These are phyloP conservation scores for Pteronotus mesoamericanus DNA, from an alignment of 2,797 vertebrate genomes.

Conservation along the genomic window DNA sequence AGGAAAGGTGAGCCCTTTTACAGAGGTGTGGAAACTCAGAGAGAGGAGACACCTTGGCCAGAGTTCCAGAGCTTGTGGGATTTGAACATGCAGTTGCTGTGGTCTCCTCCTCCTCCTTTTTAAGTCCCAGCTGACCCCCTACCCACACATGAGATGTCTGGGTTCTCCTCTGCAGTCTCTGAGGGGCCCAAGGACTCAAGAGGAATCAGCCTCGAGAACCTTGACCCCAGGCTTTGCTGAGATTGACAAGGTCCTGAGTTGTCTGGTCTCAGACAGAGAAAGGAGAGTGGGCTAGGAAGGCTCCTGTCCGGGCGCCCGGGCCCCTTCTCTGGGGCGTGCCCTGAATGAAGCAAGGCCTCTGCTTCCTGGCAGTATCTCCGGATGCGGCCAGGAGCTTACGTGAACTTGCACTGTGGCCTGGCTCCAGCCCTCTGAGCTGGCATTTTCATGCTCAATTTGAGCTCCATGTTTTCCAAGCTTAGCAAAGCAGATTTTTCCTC, in stretches of 20 bases:
- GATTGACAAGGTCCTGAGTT: not conserved
- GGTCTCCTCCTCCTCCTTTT: not conserved
- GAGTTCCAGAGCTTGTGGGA: not conserved
- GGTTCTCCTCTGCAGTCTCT: not conserved
- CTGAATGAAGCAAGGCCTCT: not conserved
- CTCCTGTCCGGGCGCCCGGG: too few relatives aligned
- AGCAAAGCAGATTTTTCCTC: slow-evolving; percentile 57
- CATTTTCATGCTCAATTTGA: slow-evolving; percentile 39
- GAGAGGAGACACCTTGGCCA: not conserved
- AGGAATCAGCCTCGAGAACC: not conserved
- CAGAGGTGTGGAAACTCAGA: not conserved
- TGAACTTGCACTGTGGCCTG: not conserved
- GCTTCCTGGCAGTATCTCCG: not conserved
- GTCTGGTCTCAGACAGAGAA: not conserved
- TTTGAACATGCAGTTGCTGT: not conserved
- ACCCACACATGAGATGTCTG: not conserved
- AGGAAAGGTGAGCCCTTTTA: not conserved
- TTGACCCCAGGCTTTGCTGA: not conserved
- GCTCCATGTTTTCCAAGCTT: slow-evolving; percentile 39
- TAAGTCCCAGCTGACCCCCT: rapidly evolving
- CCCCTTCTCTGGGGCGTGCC: not conserved
- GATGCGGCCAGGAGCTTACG: rapidly evolving
- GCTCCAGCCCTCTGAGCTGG: not conserved
- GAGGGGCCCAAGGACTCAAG: too few relatives aligned
- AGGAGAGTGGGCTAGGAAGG: not conserved